Conservation (phyloP, 2,888 invertebrate genomes). For the Drosophila emarginata region DNA sequence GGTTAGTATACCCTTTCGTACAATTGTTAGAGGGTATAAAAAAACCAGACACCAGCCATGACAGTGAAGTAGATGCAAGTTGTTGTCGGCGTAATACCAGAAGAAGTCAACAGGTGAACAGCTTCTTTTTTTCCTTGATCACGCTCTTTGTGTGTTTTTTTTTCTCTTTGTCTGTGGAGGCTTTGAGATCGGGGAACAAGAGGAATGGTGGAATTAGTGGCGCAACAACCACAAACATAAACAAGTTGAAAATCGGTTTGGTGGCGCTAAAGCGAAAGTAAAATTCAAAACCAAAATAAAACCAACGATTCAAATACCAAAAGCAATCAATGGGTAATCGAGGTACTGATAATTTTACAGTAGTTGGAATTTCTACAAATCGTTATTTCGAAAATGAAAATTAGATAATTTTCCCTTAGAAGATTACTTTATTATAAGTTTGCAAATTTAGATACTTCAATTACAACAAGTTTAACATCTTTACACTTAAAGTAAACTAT, state of each 20-base stretch:
- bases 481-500: neutral
- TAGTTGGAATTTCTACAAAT: neutral
- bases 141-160: neutral
- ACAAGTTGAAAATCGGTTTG: conserved; percentile 39
- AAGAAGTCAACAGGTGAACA: conserved; percentile 73
- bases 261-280: conserved; percentile 65
- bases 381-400: no score
- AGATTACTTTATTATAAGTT: no score
- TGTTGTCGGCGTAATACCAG: conserved; percentile 68
- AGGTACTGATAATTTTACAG: neutral
- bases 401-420: no score
- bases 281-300: conserved; percentile 62
- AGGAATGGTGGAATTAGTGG: conserved; percentile 20
- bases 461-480: neutral
- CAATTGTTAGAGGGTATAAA: conserved; percentile 13
- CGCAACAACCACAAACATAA: conserved; percentile 40
- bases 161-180: neutral
- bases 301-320: conserved; percentile 51
- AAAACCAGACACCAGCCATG: conserved; percentile 55
- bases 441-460: no score
- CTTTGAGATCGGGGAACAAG: neutral
- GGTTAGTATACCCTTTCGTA: neutral
- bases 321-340: conserved; percentile 31
- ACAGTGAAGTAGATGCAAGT: conserved; percentile 49
- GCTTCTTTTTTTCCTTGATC: conserved; percentile 36